Evolutionary conservation across 2,888 invertebrate genomes (phyloP), one percentile per base, ranked within the genome.

Genomic region (Drosophila phalerata): DNA sequence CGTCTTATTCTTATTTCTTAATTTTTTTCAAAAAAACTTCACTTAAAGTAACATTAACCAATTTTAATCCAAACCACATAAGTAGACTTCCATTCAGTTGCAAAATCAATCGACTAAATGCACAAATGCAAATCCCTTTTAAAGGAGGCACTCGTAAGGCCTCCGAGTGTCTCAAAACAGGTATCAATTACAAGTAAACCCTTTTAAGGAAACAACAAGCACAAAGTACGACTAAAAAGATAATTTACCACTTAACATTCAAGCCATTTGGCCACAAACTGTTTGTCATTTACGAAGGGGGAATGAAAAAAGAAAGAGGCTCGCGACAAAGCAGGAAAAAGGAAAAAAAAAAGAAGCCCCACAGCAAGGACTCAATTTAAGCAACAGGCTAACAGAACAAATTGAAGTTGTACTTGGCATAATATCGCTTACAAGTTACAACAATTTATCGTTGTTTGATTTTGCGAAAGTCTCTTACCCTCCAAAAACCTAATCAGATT

Each of bases 361-460:
- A 86, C 74, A 58, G 37, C 49, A 13, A 57, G 60, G 53, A 69
- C 51, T 65, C 47, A 49, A 37, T 72, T 72, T 66, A 76, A 80
- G 84, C 84, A 87, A 84, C 84, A 87, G 82, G 84, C 84, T 70
- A 69, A 45, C 45, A 34, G 45, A 43, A 43, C 22, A 69, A 81
- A 79, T 86, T 70, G 57, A 65, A 70, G 61, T 74, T 58, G 61
- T 55, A 68, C 56, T 72, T 51, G 40, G 71, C 60, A 34, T 77
- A 77, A 79, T 82, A 85, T 87, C 79, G 72, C 72, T 89, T 87
- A 89, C 89, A 85, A 85, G 76, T 85, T 85, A 70, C 69, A 71
- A 73, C 88, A 89, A 85, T 85, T 85, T 85, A 89, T 85, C 74
- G 89, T 85, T 85, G 73, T 81, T 87, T 89, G 88, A 89, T 89